Base-by-base conservation (phyloP, 2,888 invertebrate genomes). In the Kryphioiulus occultus region DNA sequence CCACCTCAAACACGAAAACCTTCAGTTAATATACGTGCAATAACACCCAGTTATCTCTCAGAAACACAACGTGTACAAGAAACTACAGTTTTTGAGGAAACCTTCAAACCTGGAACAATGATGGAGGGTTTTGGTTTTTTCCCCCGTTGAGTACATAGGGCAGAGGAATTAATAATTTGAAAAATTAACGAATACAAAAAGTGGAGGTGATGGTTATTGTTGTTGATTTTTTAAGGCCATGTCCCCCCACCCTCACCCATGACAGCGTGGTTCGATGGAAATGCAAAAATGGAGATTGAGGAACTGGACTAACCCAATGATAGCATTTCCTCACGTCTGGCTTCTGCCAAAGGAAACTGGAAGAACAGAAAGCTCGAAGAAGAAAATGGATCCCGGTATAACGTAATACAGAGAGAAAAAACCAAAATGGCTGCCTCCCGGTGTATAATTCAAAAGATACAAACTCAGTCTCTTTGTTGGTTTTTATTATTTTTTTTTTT, bases 11-110 rank as follows among this genome's bases (percentile, higher is more conserved):
- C 85, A 85, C 85, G 85, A 85, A 85, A 78, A 85, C 85, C 85
- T 85, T 85, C 85, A 85, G 85, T 85, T 39, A 86, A 86, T 86
- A 86, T 86, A 86, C 86, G 86, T 86, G 86, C 86, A 86, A 86
- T 86, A 86, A 86, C 47, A 86, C 86, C 86, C 85, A 85, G 44
- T 85, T 85, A 85, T 85, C 85, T 85, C 85, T 78, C 78, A 30
- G 30, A 78, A 78, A 78, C 78, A 78, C 78, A 78, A 30, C 78
- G 78, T 78, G 78, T 78, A 78, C 78, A 78, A 78, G 78, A 78
- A 78, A 78, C 78, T 5, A 78, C 78, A 22, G 78, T 78, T 78
- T 78, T 44, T 78, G 30, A 30, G 12, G 78, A 78, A 78, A 78
- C 78, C 78, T 78, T 78, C 30, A 78, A 78, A 78, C 30, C 78